Percentiles rank a stretch among this genome's conserved stretches.
These are phyloP conservation scores for Gasteruption jaculator DNA, from an alignment of 2,888 invertebrate genomes.

Conservation along the genomic window DNA sequence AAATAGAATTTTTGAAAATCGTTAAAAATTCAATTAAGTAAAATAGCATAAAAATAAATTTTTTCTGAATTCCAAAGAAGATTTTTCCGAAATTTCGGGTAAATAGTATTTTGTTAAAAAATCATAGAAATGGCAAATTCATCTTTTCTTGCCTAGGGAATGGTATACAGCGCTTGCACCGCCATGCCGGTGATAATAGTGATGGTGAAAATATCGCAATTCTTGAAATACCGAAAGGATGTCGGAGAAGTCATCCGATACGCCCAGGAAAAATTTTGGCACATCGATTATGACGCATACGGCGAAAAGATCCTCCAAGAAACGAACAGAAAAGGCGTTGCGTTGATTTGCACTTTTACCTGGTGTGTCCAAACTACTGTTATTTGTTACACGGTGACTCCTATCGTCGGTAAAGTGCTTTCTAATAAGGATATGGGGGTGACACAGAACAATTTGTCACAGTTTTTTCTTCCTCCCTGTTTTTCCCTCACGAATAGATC, in stretches of 20 bases:
- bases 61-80: too few species aligned
- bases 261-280: conserved; percentile 27
- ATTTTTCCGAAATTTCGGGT: too few species aligned
- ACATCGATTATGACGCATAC: conserved; percentile 20
- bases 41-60: too few species aligned
- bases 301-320: conserved; percentile 20
- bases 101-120: too few species aligned
- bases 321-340: conserved; percentile 21
- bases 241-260: conserved; percentile 23
- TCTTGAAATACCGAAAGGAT: conserved; percentile 16
- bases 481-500: too few species aligned
- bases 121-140: too few species aligned
- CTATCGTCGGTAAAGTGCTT: conserved; percentile 26
- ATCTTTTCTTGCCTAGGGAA: conserved; percentile 25
- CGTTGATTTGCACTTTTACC: conserved; percentile 23
- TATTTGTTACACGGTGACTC: conserved; percentile 21
- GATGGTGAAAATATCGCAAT: conserved; percentile 22
- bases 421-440: too few species aligned
- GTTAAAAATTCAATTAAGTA: too few species aligned
- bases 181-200: conserved; percentile 26
- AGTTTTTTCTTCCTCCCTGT: neutral
- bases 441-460: neutral
- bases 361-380: conserved; percentile 23
- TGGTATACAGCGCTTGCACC: conserved; percentile 25
- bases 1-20: too few species aligned